These are phyloP conservation scores for Climacteris rufus DNA, from an alignment of 2,113 vertebrate genomes.

Conservation along the genomic window DNA sequence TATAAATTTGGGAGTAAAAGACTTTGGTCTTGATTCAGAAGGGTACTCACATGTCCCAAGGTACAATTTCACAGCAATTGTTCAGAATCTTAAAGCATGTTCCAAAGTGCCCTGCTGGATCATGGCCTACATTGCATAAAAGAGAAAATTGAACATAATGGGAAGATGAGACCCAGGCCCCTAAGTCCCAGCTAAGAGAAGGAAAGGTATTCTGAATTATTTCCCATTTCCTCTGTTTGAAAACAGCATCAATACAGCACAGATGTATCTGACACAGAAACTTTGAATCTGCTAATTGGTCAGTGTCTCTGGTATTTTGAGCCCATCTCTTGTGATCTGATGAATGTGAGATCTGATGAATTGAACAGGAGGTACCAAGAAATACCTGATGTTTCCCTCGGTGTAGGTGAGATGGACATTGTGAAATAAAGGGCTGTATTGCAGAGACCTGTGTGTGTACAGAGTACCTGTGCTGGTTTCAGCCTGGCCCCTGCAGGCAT, in stretches of 20 bases:
- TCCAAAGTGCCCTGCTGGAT: background rate
- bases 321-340: background rate
- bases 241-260: background rate
- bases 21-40: background rate
- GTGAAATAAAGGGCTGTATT: background rate
- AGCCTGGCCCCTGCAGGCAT: background rate
- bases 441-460: background rate
- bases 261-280: background rate
- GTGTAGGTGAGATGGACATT: background rate
- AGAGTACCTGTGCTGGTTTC: background rate
- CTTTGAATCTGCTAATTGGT: background rate
- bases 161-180: background rate
- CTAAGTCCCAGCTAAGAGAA: background rate
- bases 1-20: background rate
- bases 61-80: background rate
- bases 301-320: background rate
- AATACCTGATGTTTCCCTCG: background rate
- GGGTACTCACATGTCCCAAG: background rate
- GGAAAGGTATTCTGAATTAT: background rate
- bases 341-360: background rate
- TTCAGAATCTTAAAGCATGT: background rate
- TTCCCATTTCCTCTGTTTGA: background rate
- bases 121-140: background rate
- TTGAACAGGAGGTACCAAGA: background rate
- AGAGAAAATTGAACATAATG: background rate